Percentiles rank a stretch among this genome's conserved stretches.
Conservation (phyloP, 2,888 invertebrate species). For the Andrena marginata region DNA sequence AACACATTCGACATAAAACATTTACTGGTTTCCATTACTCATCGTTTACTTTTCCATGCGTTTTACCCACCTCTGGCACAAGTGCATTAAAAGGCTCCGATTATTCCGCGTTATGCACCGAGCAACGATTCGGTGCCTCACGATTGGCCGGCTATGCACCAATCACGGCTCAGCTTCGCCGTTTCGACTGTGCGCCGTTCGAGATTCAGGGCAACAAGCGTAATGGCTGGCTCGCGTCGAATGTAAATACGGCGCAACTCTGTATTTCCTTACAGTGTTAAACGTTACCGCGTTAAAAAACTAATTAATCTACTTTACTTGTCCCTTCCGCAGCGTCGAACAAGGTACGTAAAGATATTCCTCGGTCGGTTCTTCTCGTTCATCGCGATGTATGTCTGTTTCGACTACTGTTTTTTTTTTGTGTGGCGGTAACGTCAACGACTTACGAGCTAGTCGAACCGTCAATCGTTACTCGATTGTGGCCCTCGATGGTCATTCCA, state of each 20-base stretch:
- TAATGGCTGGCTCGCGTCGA: constrained; percentile 50
- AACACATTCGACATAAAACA: too few species aligned
- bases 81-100: constrained; percentile 4
- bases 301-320: constrained; percentile 5
- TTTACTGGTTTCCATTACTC: too few species aligned
- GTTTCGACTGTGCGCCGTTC: constrained; percentile 8
- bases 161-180: constrained; percentile 23
- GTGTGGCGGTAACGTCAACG: constrained; percentile 28
- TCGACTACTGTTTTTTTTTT: background rate
- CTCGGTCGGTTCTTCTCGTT: background rate
- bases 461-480: background rate
- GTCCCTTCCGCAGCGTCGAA: background rate
- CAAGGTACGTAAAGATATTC: constrained; percentile 2
- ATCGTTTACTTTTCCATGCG: background rate
- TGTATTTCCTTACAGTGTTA: constrained; percentile 24
- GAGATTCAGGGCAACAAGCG: constrained; percentile 23
- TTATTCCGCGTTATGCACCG: background rate
- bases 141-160: constrained; percentile 26
- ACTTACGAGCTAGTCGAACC: background rate
- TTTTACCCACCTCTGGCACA: background rate
- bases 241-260: constrained; percentile 40
- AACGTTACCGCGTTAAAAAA: constrained; percentile 10
- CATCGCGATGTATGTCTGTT: background rate
- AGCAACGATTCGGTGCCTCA: background rate
- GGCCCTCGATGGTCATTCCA: background rate